Evolutionary conservation across 2,888 invertebrate genomes (phyloP), one percentile per base, ranked within the genome.

Genomic region (Chymomyza caudatula): DNA sequence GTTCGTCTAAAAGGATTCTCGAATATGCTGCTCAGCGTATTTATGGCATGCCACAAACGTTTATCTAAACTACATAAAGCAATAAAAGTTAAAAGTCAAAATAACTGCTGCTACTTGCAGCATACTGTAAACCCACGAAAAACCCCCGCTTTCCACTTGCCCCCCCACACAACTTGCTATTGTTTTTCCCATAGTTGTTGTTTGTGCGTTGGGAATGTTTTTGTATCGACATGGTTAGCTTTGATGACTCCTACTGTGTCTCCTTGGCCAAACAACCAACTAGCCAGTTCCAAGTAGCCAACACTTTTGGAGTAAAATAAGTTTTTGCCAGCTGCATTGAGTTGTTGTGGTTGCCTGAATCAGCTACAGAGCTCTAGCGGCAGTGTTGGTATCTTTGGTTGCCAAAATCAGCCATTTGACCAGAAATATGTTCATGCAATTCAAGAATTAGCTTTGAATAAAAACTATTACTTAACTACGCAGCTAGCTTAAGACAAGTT

Each of bases 21-120:
- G 22, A 51, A 20, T 17, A 47, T 47, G 47, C 47, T 47, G 70
- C 67, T 79, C 73, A 69, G 73, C 83, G 77, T 80, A 80, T 80
- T 80, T 80, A 85, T 79, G 82, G 84, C 69, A 86, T 86, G 75
- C 86, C 86, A 84, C 82, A 86, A 83, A 86, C 82, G 82, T 83
- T 83, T 83, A 86, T 83, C 82, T 86, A 84, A 84, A 83, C 82
- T 71, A 86, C 80, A 81, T 83, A 81, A 85, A 86, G 85, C 78
- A 86, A 83, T 83, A 83, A 83, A 83, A 83, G 82, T 86, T 84
- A 79, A 81, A 81, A 81, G 80, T 81, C 80, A 81, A 37, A 81
- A 85, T 81, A 81, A 81, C 80, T 70, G 71, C 52, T 47, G 76
- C 43, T 67, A 68, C 75, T 79, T 65, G 63, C 65, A 71, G 67